Percentiles rank a stretch among this genome's conserved stretches.
phyloP scores from a whole-genome alignment of 2,113 vertebrate species.

The Arizona elegans region DNA sequence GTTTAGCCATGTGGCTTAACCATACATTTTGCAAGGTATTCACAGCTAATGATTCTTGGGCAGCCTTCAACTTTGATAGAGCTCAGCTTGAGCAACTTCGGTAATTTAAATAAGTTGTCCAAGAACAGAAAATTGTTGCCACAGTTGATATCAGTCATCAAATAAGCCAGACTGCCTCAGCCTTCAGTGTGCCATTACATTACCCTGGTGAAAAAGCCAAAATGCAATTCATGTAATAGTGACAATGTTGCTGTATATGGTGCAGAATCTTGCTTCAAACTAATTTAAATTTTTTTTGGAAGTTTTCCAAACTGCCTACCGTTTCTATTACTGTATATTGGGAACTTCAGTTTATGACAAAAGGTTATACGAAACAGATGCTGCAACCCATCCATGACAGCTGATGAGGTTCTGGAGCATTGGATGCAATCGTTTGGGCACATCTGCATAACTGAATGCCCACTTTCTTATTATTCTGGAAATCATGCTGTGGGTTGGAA shows the following conservation, averaged over 20 bases:
- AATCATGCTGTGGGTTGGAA: neutral
- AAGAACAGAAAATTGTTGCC: neutral
- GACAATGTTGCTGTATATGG: neutral
- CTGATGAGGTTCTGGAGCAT: neutral
- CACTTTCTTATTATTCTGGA: neutral
- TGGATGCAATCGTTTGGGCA: neutral
- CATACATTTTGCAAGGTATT: neutral
- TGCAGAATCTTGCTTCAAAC: neutral
- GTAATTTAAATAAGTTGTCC: neutral
- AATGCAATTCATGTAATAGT: neutral
- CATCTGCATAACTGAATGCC: neutral
- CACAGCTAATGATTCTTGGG: neutral
- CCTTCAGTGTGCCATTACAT: neutral
- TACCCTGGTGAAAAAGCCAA: neutral
- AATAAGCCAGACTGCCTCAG: neutral
- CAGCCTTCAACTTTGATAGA: neutral
- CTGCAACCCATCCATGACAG: neutral
- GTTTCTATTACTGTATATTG: neutral
- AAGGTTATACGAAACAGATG: neutral
- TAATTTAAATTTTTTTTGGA: neutral
- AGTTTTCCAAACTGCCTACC: neutral
- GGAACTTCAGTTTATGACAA: neutral
- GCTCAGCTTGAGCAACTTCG: neutral
- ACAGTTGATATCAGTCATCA: neutral
- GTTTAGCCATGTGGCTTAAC: neutral